Evolutionary conservation across 1,140 invertebrate genomes (phyloP).

Genomic region (Odontomachus brunneus): DNA sequence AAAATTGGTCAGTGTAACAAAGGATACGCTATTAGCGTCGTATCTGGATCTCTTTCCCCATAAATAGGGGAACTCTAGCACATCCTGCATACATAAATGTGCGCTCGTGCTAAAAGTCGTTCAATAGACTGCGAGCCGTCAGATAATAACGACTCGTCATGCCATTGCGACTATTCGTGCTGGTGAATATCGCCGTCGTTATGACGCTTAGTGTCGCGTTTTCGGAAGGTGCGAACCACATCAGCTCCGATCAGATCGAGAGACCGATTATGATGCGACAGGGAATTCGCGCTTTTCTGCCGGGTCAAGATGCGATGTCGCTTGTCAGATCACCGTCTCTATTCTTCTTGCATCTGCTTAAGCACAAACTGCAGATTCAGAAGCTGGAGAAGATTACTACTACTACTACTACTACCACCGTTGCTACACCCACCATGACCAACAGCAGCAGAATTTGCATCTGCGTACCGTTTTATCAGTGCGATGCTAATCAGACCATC

Average conservation of each 20-base stretch:
- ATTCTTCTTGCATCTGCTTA: constrained; percentile 75
- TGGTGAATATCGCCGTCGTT: background rate
- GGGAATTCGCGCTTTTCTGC: background rate
- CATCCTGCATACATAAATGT: constrained; percentile 74
- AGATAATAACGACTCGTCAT: constrained; percentile 42
- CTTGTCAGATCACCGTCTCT: constrained; percentile 22
- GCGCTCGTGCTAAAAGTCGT: constrained; percentile 58
- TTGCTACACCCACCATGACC: constrained; percentile 20
- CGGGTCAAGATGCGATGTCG: background rate
- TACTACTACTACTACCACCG: background rate
- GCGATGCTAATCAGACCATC: constrained; percentile 84
- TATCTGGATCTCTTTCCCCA: constrained; percentile 52
- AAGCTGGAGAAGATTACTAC: constrained; percentile 69
- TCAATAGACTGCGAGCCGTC: constrained; percentile 62
- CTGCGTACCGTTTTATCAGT: constrained; percentile 87
- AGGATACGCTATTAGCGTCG: constrained; percentile 48
- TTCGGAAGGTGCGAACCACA: background rate
- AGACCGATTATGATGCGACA: background rate
- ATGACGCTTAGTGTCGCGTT: constrained; percentile 2
- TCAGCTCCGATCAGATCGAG: background rate
- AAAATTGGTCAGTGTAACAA: constrained; percentile 43
- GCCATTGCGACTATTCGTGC: constrained; percentile 40
- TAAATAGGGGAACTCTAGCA: constrained; percentile 59
- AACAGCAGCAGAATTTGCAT: constrained; percentile 73
- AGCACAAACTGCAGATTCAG: constrained; percentile 74